Conservation (phyloP, 2,113 vertebrate genomes). For the Nycticryphes semicollaris region DNA sequence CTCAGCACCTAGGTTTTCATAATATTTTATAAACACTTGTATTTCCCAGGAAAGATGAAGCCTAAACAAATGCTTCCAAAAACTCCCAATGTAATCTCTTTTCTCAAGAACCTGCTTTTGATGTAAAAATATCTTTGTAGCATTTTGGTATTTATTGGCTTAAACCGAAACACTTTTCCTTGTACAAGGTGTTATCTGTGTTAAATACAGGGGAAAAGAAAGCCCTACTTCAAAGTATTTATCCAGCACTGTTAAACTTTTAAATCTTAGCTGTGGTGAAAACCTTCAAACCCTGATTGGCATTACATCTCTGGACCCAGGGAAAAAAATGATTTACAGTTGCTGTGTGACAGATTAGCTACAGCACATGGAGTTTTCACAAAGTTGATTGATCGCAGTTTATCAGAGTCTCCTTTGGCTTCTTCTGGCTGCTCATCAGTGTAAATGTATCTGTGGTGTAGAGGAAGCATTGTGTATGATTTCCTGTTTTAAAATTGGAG, state of each 20-base stretch:
- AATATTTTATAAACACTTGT: neutral
- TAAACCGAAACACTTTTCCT: neutral
- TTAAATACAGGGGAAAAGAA: neutral
- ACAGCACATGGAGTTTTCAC: neutral
- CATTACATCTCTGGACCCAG: neutral
- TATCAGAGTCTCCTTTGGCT: neutral
- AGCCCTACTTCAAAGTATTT: neutral
- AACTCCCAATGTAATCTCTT: accelerated
- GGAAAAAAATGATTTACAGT: neutral
- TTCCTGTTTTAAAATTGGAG: neutral
- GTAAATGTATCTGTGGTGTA: neutral
- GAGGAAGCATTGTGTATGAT: neutral
- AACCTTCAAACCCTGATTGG: neutral
- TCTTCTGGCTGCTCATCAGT: neutral
- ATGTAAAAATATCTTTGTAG: neutral
- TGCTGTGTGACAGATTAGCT: neutral
- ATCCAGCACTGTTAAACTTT: neutral
- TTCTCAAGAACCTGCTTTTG: neutral
- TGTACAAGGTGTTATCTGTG: neutral
- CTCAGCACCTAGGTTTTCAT: neutral
- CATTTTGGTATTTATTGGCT: neutral
- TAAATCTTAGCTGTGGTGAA: neutral
- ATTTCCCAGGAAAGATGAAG: neutral
- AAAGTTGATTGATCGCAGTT: neutral
- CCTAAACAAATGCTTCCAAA: neutral